Percentiles rank a stretch among this genome's conserved stretches.
These are phyloP conservation scores for Cyclura pinguis DNA, from an alignment of 2,797 vertebrate species.

Conservation along the genomic window DNA sequence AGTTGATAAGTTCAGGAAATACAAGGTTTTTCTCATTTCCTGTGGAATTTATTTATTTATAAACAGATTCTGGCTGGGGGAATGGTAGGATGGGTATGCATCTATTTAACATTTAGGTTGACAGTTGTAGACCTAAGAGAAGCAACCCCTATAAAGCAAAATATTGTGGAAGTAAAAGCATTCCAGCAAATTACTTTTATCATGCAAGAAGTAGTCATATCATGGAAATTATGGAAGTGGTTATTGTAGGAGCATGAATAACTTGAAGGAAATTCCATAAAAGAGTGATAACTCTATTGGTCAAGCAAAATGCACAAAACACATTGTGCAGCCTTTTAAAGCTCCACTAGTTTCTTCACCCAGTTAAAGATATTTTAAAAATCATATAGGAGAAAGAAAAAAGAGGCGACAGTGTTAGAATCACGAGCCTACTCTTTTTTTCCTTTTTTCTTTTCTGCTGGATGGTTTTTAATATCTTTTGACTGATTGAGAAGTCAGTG, in stretches of 20 bases:
- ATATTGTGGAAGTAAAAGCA: neutral
- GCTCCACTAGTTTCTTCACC: no score
- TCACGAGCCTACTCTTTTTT: no score
- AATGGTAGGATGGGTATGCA: neutral
- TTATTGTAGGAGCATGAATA: neutral
- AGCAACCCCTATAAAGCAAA: neutral
- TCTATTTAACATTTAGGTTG: neutral
- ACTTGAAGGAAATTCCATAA: neutral
- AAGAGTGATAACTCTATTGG: no score
- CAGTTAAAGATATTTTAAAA: no score
- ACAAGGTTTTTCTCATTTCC: neutral
- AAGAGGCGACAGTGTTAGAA: no score
- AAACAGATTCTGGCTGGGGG: neutral
- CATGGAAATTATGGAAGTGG: no score
- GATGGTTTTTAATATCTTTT: no score
- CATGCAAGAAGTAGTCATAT: neutral
- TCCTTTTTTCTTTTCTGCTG: no score
- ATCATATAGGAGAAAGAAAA: no score
- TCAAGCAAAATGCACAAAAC: no score
- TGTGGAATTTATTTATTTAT: neutral
- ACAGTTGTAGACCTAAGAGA: neutral
- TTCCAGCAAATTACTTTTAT: neutral
- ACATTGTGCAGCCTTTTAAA: no score
- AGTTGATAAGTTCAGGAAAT: neutral
- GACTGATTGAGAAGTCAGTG: no score